phyloP scores from a whole-genome alignment of 2,888 invertebrate species.

The Lordiphosa fenestrarum region DNA sequence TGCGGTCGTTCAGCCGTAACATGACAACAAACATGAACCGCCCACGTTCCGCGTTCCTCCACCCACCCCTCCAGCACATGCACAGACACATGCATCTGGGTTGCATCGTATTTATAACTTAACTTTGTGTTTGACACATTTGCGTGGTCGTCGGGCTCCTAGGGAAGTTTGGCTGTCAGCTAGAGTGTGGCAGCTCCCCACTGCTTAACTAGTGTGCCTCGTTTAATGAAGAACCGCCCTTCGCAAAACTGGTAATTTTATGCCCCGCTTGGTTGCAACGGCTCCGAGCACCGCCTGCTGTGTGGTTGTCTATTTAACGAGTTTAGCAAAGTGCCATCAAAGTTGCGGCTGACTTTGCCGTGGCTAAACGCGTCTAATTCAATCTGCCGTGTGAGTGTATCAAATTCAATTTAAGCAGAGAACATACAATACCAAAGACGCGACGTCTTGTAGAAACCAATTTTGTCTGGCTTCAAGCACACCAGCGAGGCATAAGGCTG shows the following conservation, averaged over 20 bases:
- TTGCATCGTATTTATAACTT: constrained; percentile 71
- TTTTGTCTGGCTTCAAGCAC: too few relatives aligned
- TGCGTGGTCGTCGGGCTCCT: constrained; percentile 41
- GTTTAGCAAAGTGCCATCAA: constrained; percentile 38
- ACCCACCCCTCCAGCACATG: constrained; percentile 2
- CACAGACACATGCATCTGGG: constrained; percentile 19
- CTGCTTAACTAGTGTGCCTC: constrained; percentile 19
- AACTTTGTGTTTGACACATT: constrained; percentile 72
- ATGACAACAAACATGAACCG: constrained; percentile 70
- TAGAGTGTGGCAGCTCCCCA: constrained; percentile 23
- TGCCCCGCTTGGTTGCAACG: constrained; percentile 53
- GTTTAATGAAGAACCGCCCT: constrained; percentile 39
- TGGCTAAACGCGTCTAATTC: constrained; percentile 51
- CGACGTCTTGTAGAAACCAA: too few relatives aligned
- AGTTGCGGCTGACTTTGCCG: constrained; percentile 38
- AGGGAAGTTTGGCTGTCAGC: constrained; percentile 19
- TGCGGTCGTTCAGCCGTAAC: constrained; percentile 76
- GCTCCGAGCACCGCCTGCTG: constrained; percentile 15
- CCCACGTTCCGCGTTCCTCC: constrained; percentile 16
- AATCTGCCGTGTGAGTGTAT: constrained; percentile 37
- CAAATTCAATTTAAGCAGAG: constrained; percentile 46
- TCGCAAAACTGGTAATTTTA: constrained; percentile 68
- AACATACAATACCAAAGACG: too few relatives aligned
- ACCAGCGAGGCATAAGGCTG: too few relatives aligned
- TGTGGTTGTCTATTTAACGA: constrained; percentile 42